A percentile compares a stretch with the other conserved stretches of the same genome.
phyloP scores from a whole-genome alignment of 2,113 vertebrate genomes.

The Vireo altiloquus region DNA sequence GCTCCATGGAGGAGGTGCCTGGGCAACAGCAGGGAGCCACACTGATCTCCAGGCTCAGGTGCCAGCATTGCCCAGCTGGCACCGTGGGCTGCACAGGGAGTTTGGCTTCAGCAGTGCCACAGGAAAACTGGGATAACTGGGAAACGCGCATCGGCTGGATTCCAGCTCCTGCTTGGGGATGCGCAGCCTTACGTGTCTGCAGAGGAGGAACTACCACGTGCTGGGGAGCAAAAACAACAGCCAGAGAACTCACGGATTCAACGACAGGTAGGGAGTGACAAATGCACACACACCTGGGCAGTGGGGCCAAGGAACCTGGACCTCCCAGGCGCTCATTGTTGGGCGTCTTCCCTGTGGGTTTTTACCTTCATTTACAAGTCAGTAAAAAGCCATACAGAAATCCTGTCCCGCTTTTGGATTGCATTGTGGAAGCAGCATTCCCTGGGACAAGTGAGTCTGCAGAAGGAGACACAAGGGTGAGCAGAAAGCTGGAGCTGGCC shows the following conservation, averaged over 20 bases:
- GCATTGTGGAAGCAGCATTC: not conserved
- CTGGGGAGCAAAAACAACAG: not conserved
- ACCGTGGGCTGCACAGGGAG: too few species aligned
- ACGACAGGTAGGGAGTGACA: not conserved
- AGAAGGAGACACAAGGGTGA: not conserved
- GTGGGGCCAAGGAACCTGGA: not conserved
- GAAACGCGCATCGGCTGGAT: accelerated
- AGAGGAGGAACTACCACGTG: not conserved
- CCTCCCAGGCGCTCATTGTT: not conserved
- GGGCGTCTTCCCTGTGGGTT: not conserved
- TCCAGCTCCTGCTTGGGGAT: not conserved
- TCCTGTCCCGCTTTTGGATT: not conserved
- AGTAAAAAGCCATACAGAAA: not conserved
- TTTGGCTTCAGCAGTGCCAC: not conserved
- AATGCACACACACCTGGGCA: too few species aligned
- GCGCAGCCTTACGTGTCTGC: accelerated
- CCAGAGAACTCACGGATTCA: not conserved
- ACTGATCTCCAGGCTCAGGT: accelerated
- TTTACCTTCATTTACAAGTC: not conserved
- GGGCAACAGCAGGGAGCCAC: not conserved
- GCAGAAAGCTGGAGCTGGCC: not conserved
- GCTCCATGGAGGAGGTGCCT: not conserved
- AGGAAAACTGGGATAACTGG: not conserved
- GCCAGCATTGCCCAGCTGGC: not conserved
- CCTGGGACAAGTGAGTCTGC: not conserved